Conservation (phyloP, 2,113 vertebrate species). For the Lamprologus speciosus region DNA sequence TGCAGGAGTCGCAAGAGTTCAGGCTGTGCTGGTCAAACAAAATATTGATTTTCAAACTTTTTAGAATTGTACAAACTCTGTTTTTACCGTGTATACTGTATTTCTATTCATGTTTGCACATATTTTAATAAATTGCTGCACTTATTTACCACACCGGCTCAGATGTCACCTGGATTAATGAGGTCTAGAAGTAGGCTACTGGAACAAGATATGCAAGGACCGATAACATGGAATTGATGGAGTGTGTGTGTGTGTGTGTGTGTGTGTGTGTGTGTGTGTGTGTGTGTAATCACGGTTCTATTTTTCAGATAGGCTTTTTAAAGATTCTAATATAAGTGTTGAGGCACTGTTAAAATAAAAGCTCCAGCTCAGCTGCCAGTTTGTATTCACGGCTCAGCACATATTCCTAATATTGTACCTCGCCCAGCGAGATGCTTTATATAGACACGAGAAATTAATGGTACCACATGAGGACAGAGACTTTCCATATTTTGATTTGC, state of each 20-base stretch:
- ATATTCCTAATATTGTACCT: neutral
- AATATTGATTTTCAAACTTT: neutral
- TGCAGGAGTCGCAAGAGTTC: neutral
- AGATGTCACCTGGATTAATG: neutral
- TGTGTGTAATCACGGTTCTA: neutral
- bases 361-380: neutral
- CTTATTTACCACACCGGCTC: neutral
- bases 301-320: neutral
- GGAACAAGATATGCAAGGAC: neutral
- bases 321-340: neutral
- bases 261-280: neutral
- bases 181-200: neutral
- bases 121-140: neutral
- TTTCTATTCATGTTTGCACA: neutral
- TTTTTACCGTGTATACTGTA: neutral
- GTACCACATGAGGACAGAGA: neutral
- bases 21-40: neutral
- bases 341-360: neutral
- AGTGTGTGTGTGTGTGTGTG: neutral
- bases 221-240: neutral
- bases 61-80: neutral
- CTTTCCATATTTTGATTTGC: neutral
- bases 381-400: neutral
- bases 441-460: neutral
- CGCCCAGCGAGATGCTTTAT: neutral